Base-by-base conservation (phyloP, 2,888 invertebrate species). In the Isoperla grammatica region DNA sequence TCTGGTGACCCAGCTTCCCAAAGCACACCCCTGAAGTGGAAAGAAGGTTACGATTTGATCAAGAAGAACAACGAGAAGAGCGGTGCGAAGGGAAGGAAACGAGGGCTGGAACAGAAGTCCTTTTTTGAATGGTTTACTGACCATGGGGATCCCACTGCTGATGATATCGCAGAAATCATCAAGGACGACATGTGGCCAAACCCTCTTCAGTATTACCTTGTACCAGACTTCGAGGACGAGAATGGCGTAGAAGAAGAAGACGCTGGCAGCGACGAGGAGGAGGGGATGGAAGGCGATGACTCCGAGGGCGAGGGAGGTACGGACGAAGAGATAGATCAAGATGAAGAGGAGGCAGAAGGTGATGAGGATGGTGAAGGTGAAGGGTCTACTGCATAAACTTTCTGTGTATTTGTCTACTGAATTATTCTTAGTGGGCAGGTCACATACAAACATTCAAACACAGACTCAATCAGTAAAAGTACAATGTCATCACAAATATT, bases 101-200 rank as follows among this genome's bases (percentile, higher is more conserved):
- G 85, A 67, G 81, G 81, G 63, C 78, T 85, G 50, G 81, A 83
- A 68, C 82, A 84, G 67, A 83, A 85, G 69, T 86, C 88, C 55
- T 92, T 92, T 75, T 91, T 92, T 72, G 81, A 84, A 66, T 92
- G 92, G 92, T 88, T 90, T 70, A 81, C 81, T 67, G 88, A 90
- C 73, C 86, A 88, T 69, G 82, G 83, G 39, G 90, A 90, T 74
- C 89, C 91, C 4, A 85, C 86, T 54, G 86, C 85, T 63, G 91
- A 92, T 75, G 90, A 92, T 71, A 85, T 93, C 69, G 91, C 90
- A 45, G 92, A 93, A 75, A 80, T 79, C 61, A 86, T 89, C 67
- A 92, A 91, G 75, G 92, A 93, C 72, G 92, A 92, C 72, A 81
- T 92, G 73, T 92, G 90, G 89, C 86, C 88, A 54, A 92, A 92